Evolutionary conservation across 2,797 vertebrate species (phyloP), one percentile per base, ranked within the genome.

Genomic region (Scleropages formosus): DNA sequence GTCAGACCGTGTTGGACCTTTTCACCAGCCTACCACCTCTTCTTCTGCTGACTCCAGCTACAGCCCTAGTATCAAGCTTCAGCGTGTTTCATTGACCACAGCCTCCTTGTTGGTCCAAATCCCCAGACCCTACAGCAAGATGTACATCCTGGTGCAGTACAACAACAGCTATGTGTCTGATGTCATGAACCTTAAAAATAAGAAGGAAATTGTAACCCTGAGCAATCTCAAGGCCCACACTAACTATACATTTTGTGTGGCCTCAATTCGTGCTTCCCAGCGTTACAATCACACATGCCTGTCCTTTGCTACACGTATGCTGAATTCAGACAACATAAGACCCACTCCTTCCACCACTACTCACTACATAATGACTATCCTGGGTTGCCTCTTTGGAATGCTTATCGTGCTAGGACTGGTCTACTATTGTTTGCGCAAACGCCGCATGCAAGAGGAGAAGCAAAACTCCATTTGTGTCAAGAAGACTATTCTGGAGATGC

Each of bases 401-500:
- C 94, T 99, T 56, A 95, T 99, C 18, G 90, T 99, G 68, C 89
- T 99, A 75, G 97, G 97, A 0, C 83, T 97, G 0, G 96, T 99
- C 56, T 99, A 99, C 86, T 98, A 98, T 81, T 99, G 97, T 87
- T 87, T 99, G 77, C 90, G 97, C 22, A 96, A 95, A 85, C 92
- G 95, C 46, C 92, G 97, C 27, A 91, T 94, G 90, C 94, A 95
- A 60, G 96, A 98, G 76, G 97, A 98, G 80, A 98, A 99, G 84
- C 95, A 97, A 82, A 98, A 99, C 82, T 95, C 96, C 0, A 93
- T 98, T 80, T 98, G 95, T 24, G 97, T 98, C 62, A 99, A 99
- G 88, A 99, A 99, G 81, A 99, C 97, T 11, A 99, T 99, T 68
- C 84, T 99, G 75, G 98, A 99, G 90, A 98, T 99, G 97, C 94